Base-by-base conservation (phyloP, 2,113 vertebrate genomes). In the Scalopus aquaticus region DNA sequence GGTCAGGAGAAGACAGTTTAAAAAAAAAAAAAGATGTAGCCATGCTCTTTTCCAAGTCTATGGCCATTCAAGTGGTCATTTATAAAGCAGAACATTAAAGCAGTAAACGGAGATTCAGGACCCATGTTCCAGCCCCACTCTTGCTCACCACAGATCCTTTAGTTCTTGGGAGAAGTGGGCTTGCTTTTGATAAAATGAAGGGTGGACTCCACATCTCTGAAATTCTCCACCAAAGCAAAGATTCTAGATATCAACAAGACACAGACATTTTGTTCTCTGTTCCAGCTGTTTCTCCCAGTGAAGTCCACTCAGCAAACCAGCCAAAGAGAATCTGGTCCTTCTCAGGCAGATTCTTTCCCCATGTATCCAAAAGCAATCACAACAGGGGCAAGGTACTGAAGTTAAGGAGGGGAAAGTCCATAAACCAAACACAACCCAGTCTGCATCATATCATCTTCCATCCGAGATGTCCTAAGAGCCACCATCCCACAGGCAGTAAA, bases 21-120 rank as follows among this genome's bases (percentile, higher is more conserved):
- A 65, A 32, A 39, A n/a, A 89, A 81, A 78, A 54, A 54, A 87
- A 80, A 15, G 49, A 85, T 62, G 32, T 2, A 78, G 44, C 30
- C 30, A 87, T 90, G 94, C 54, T 81, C 54, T 87, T 90, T 79
- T 78, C 62, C 37, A 70, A 95, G 30, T 90, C 72, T 51, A 12
- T 79, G 60, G 79, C 37, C 79, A 77, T 35, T 13, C 3, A 32
- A 74, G 42, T 35, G 37, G 54, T 49, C 62, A 64, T 32, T 83
- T 79, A 64, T 35, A 49, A 62, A 84, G 32, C 44, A 42, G 26
- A 94, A 24, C 4, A 26, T 10, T 37, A 26, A 2, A 88, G 19
- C 58, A 65, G 20, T 42, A 32, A 65, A 19, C 17, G 16, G 16
- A 62, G 13, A 74, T 24, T 76, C 44, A 32, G 20, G 37, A 91